Base-by-base conservation (phyloP, 2,113 vertebrate genomes). In the Suricata suricatta region DNA sequence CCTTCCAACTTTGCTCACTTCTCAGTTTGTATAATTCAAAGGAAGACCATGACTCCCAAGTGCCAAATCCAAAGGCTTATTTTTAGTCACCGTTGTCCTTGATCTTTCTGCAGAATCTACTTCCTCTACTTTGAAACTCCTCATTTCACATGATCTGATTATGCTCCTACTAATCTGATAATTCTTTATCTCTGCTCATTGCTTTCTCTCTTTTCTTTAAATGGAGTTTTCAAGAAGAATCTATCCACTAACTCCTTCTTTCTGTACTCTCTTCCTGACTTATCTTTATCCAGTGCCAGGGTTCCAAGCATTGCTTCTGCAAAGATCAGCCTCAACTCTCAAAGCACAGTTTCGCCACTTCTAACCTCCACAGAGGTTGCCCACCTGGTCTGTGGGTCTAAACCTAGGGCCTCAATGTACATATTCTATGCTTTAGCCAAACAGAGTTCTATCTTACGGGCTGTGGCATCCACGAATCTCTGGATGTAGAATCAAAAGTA, bases 81-180 rank as follows among this genome's bases (percentile, higher is more conserved):
- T 93, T 97, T 98, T 80, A 96, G 77, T 57, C 60, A 85, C 68
- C 69, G 29, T 25, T 81, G 68, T 72, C 87, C 96, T 97, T 95
- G 93, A 95, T 94, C 93, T 97, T 97, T 95, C 87, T 50, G n/a
- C 27, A 95, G 57, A 92, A 95, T 77, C 94, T 38, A 77, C 83
- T 96, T 96, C 83, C 87, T 82, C 83, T 69, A n/a, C 92, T 92
- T 80, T 64, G 87, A 96, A 97, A 71, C 31, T 50, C 52, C 64
- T 84, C n/a, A 47, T 8, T 15, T 93, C 83, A 93, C n/a, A 90
- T 81, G 80, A 96, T 93, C 81, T 84, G 57, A 90, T 88, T 92
- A 92, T 35, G 69, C 29, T 74, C 29, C 4, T 16, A 29, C 41
- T 71, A 47, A 27, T 89, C 77, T 90, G 82, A 71, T 82, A 47